These are phyloP conservation scores for Ectobius pallidus DNA, from an alignment of 2,888 invertebrate genomes.

Conservation along the genomic window DNA sequence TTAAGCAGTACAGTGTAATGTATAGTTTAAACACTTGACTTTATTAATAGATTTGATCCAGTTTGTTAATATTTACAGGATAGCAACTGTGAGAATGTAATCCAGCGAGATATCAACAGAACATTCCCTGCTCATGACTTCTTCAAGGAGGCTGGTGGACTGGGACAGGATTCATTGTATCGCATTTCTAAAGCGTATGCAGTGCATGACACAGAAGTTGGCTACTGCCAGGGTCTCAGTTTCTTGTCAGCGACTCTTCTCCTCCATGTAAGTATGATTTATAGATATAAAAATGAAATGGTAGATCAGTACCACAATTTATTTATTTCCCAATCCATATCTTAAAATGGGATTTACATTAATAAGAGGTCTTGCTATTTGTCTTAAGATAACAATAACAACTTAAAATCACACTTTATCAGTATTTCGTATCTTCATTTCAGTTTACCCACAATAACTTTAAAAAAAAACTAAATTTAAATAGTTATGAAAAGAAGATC, in stretches of 20 bases:
- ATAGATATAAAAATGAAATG: not conserved
- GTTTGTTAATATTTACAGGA: constrained; percentile 36
- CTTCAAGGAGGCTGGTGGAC: constrained; percentile 93
- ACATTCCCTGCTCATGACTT: constrained; percentile 99
- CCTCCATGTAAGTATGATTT: constrained; percentile 77
- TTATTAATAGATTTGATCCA: not conserved
- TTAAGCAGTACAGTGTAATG: too few relatives aligned
- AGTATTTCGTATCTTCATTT: too few relatives aligned
- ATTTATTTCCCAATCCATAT: too few relatives aligned
- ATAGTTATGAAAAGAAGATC: too few relatives aligned
- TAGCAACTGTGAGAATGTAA: constrained; percentile 82
- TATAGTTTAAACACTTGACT: too few relatives aligned
- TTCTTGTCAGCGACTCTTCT: constrained; percentile 96
- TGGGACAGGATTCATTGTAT: constrained; percentile 94
- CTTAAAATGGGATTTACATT: too few relatives aligned
- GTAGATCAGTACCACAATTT: too few relatives aligned
- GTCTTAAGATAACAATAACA: too few relatives aligned
- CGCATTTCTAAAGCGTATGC: constrained; percentile 97
- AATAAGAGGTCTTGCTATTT: too few relatives aligned
- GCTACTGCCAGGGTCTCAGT: constrained; percentile 98
- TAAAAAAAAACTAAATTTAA: too few relatives aligned
- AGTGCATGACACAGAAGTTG: constrained; percentile 95
- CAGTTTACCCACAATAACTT: too few relatives aligned
- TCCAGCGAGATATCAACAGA: constrained; percentile 94
- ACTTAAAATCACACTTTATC: too few relatives aligned